Conservation (phyloP, 2,888 invertebrate species). For the Liposcelis brunnea region DNA sequence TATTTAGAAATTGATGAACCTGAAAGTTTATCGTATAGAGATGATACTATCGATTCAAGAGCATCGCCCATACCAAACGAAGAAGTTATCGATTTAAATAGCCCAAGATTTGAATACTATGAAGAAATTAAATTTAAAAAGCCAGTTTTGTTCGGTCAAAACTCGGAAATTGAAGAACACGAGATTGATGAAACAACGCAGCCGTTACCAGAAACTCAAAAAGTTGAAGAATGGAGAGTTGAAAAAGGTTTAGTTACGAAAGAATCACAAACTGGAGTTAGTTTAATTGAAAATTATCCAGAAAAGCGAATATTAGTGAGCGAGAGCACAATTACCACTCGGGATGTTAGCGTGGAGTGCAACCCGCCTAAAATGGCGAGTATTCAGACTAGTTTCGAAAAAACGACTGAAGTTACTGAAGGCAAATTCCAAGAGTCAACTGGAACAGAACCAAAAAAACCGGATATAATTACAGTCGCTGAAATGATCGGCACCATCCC, state of each 20-base stretch:
- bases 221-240: constrained; percentile 23
- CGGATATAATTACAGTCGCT: no score
- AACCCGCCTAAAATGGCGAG: neutral
- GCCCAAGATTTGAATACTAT: constrained; percentile 9
- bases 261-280: constrained; percentile 35
- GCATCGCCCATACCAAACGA: constrained; percentile 48
- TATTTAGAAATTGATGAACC: constrained; percentile 14
- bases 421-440: constrained; percentile 56
- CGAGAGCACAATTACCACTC: neutral
- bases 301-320: constrained; percentile 7
- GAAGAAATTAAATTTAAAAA: constrained; percentile 7
- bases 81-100: constrained; percentile 26
- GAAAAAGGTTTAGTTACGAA: constrained; percentile 36
- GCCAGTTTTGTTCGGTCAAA: neutral
- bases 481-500: no score
- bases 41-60: constrained; percentile 47
- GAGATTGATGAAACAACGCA: constrained; percentile 16
- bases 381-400: neutral
- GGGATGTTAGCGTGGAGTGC: neutral
- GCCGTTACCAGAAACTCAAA: constrained; percentile 10
- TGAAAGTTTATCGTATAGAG: constrained; percentile 33
- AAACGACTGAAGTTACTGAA: constrained; percentile 27
- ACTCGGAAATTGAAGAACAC: constrained; percentile 21
- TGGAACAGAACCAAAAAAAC: no score
- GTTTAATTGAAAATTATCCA: constrained; percentile 33